phyloP scores from a whole-genome alignment of 2,797 vertebrate species.

The Scarus forsteni region DNA sequence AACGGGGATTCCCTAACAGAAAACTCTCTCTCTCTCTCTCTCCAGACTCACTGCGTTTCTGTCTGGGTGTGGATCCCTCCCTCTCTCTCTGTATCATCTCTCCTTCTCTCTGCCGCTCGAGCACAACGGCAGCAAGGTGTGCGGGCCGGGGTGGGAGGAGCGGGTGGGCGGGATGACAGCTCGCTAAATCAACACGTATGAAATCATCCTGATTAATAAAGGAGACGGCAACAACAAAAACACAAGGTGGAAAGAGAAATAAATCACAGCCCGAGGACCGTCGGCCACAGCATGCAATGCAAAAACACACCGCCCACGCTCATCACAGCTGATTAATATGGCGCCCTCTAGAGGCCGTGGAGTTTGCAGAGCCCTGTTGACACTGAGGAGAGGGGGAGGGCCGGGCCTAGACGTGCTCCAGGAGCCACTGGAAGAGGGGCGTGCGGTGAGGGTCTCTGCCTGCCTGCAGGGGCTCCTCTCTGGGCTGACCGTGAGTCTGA shows the following conservation, averaged over 20 bases:
- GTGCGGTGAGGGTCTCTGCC: conserved; percentile 57
- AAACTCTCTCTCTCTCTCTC: conserved; percentile 57
- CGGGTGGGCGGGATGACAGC: conserved; percentile 32
- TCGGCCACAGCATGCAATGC: conserved; percentile 55
- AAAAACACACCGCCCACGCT: conserved; percentile 64
- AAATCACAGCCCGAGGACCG: conserved; percentile 38
- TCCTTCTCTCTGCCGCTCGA: conserved; percentile 24
- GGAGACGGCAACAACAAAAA: conserved; percentile 33
- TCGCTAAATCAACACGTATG: conserved; percentile 50
- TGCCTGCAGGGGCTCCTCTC: conserved; percentile 64
- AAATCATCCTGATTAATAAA: conserved; percentile 69
- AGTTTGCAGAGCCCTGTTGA: conserved; percentile 58
- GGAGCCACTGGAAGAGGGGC: conserved; percentile 92
- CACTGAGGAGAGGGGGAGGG: conserved; percentile 11
- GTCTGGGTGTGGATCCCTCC: conserved; percentile 38
- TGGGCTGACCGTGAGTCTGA: conserved; percentile 71
- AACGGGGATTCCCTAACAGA: conserved; percentile 80
- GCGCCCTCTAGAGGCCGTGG: conserved; percentile 70
- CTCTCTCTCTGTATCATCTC: conserved; percentile 1
- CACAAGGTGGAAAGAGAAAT: conserved; percentile 27
- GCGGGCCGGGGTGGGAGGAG: conserved; percentile 35
- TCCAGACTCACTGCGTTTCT: conserved; percentile 39
- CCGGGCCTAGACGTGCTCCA: conserved; percentile 87
- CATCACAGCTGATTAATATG: conserved; percentile 56
- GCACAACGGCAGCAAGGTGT: conserved; percentile 26